These are phyloP conservation scores for Cactoblastis cactorum DNA, from an alignment of 2,888 invertebrate species.

Conservation along the genomic window DNA sequence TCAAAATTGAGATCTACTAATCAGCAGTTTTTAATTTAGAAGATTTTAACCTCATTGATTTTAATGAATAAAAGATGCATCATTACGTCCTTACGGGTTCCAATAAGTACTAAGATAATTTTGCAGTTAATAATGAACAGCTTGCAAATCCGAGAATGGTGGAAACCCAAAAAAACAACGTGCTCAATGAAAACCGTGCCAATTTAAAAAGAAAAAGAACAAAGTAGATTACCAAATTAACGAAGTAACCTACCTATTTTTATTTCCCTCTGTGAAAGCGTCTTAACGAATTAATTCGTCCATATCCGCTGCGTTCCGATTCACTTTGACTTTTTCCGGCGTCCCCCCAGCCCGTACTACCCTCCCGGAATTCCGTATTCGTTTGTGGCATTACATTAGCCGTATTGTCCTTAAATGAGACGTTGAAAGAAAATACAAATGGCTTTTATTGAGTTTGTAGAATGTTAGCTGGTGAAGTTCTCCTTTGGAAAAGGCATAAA, in stretches of 20 bases:
- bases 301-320: slow-evolving; percentile 34
- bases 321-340: slow-evolving; percentile 18
- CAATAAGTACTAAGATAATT: too few species aligned
- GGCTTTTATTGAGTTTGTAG: slow-evolving; percentile 45
- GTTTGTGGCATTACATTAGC: slow-evolving; percentile 71
- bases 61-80: too few species aligned
- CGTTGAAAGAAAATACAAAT: slow-evolving; percentile 61
- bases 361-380: slow-evolving; percentile 66
- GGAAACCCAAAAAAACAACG: too few species aligned
- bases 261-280: slow-evolving; percentile 49
- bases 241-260: slow-evolving; percentile 45
- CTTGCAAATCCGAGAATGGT: too few species aligned
- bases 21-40: too few species aligned
- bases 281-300: slow-evolving; percentile 61
- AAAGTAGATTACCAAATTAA: slow-evolving; percentile 38
- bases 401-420: slow-evolving; percentile 64
- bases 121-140: too few species aligned
- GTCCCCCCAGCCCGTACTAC: slow-evolving; percentile 46
- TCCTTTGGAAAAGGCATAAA: slow-evolving; percentile 7
- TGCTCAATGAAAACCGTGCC: slow-evolving; percentile 17
- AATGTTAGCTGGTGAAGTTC: slow-evolving; percentile 42
- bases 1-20: too few species aligned
- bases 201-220: slow-evolving; percentile 27
- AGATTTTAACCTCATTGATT: too few species aligned
- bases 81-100: too few species aligned